Evolutionary conservation across 2,888 invertebrate species (phyloP).

Genomic region (Panopea generosa): DNA sequence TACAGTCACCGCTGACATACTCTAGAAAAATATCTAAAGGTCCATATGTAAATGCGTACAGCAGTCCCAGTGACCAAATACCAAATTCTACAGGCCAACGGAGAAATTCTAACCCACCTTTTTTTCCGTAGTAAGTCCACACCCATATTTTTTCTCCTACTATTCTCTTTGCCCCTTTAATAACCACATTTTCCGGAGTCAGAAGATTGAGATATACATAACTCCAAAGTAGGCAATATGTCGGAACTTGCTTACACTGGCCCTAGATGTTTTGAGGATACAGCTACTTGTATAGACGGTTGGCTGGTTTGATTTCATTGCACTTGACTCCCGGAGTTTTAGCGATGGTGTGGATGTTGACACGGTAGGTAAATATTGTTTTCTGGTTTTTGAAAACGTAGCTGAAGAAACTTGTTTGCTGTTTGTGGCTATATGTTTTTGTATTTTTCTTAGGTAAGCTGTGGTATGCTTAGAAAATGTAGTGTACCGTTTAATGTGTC

Average conservation of each 20-base stretch:
- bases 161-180: not conserved
- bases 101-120: slow-evolving; percentile 35
- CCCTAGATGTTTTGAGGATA: not conserved
- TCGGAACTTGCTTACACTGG: slow-evolving; percentile 10
- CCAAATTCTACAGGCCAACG: slow-evolving; percentile 48
- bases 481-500: no score
- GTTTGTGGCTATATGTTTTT: no score
- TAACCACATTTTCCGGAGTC: not conserved
- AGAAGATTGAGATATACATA: slow-evolving; percentile 34
- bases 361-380: no score
- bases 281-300: no score
- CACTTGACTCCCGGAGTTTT: no score
- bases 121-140: slow-evolving; percentile 47
- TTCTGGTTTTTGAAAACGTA: no score
- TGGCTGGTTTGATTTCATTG: no score
- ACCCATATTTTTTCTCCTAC: slow-evolving; percentile 40
- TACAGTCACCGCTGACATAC: slow-evolving; percentile 43
- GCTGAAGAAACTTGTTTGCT: no score
- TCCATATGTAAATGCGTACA: slow-evolving; percentile 2
- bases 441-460: no score
- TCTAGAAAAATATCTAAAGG: slow-evolving; percentile 10
- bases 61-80: slow-evolving; percentile 56
- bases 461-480: no score
- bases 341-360: no score
- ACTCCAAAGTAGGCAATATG: slow-evolving; percentile 22